Evolutionary conservation across 2,113 vertebrate species (phyloP).

Genomic region (Pheucticus melanocephalus): DNA sequence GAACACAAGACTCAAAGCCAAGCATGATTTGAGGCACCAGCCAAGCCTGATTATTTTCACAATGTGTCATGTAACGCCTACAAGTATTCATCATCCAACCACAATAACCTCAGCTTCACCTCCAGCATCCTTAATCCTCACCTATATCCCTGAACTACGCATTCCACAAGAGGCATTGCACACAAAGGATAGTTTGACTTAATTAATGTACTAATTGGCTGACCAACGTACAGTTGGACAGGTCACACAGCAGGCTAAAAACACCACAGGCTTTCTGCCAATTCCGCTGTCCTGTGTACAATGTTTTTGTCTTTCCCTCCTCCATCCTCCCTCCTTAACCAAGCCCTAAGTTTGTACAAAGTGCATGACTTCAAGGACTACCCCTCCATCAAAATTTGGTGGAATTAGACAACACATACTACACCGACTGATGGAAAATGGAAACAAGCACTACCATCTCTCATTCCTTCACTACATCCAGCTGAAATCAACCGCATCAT

Average conservation of each 20-base stretch:
- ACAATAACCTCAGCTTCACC: not conserved
- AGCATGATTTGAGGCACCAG: not conserved
- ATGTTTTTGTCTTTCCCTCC: not conserved
- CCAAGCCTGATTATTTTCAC: not conserved
- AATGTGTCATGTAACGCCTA: not conserved
- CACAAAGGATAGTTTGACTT: not conserved
- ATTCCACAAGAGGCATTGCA: not conserved
- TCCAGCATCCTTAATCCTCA: not conserved
- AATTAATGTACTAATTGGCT: not conserved
- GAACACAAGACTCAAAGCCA: accelerated
- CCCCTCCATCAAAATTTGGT: not conserved
- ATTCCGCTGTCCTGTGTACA: accelerated
- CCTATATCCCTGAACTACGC: accelerated
- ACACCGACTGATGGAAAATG: not conserved
- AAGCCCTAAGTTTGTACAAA: not conserved
- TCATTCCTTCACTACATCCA: not conserved
- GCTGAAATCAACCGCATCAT: not conserved
- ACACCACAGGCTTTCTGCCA: not conserved
- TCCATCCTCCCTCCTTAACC: not conserved
- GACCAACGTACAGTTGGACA: not conserved
- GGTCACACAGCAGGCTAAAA: not conserved
- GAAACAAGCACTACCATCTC: not conserved
- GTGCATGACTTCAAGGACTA: not conserved
- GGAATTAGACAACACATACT: not conserved
- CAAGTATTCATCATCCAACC: not conserved